phyloP scores from a whole-genome alignment of 2,113 vertebrate species.

The Notechis scutatus region DNA sequence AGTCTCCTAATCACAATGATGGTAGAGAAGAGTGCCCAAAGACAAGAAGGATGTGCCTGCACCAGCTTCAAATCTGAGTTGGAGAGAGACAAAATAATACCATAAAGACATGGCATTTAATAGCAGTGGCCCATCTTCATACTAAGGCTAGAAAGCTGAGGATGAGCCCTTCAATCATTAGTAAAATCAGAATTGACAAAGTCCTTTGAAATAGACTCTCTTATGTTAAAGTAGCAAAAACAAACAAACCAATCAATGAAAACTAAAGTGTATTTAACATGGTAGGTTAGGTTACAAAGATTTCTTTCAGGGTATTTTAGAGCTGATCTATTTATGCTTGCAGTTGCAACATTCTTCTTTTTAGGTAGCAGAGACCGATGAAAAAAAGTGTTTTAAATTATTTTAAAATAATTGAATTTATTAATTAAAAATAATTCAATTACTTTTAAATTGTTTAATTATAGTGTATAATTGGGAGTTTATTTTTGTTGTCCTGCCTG shows the following conservation, averaged over 20 bases:
- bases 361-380: not conserved
- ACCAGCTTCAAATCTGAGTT: not conserved
- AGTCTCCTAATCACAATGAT: too few relatives aligned
- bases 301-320: not conserved
- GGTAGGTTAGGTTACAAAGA: not conserved
- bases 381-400: not conserved
- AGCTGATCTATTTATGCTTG: not conserved
- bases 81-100: not conserved
- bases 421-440: not conserved
- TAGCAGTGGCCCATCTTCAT: not conserved
- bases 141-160: not conserved
- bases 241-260: not conserved
- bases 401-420: not conserved
- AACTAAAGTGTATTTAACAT: not conserved
- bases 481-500: not conserved
- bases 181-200: not conserved
- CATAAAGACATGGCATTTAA: not conserved
- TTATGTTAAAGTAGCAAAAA: not conserved
- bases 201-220: not conserved
- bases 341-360: not conserved
- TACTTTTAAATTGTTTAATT: not conserved
- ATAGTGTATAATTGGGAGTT: not conserved
- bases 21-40: not conserved
- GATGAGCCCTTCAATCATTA: too few relatives aligned
- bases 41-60: not conserved